Evolutionary conservation across 2,888 invertebrate species (phyloP).

Genomic region (Thera britannica): DNA sequence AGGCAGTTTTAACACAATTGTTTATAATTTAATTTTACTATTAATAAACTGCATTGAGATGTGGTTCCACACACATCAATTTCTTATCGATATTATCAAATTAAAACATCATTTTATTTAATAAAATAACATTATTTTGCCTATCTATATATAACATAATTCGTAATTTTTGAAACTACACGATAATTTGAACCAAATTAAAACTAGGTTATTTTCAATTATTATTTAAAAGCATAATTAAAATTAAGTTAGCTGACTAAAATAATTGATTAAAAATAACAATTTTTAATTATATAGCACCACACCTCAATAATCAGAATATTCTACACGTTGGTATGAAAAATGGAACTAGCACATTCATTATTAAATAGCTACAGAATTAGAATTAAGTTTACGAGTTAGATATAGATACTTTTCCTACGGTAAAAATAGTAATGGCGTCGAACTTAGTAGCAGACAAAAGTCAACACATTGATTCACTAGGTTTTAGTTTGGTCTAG

Average conservation of each 20-base stretch:
- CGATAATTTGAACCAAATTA: background rate
- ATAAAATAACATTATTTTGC: no score
- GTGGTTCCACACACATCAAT: slow-evolving; percentile 45
- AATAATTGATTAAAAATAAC: background rate
- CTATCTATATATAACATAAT: no score
- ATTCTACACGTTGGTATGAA: slow-evolving; percentile 66
- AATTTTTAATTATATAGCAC: slow-evolving; percentile 38
- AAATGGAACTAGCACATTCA: slow-evolving; percentile 78
- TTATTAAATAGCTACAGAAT: slow-evolving; percentile 71
- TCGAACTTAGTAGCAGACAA: slow-evolving; percentile 44
- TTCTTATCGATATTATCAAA: background rate
- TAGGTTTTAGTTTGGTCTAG: slow-evolving; percentile 40
- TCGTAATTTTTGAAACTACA: no score
- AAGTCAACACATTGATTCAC: slow-evolving; percentile 35
- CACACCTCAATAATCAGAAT: slow-evolving; percentile 58
- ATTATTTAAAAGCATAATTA: background rate
- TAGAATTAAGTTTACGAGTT: slow-evolving; percentile 65
- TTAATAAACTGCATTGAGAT: slow-evolving; percentile 62
- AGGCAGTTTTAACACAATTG: slow-evolving; percentile 83
- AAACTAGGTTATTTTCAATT: background rate
- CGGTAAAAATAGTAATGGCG: slow-evolving; percentile 56
- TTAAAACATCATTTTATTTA: background rate
- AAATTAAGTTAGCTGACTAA: no score
- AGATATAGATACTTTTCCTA: slow-evolving; percentile 63
- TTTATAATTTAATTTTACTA: slow-evolving; percentile 71